Conservation (phyloP, 2,797 vertebrate genomes). For the Labroides dimidiatus region DNA sequence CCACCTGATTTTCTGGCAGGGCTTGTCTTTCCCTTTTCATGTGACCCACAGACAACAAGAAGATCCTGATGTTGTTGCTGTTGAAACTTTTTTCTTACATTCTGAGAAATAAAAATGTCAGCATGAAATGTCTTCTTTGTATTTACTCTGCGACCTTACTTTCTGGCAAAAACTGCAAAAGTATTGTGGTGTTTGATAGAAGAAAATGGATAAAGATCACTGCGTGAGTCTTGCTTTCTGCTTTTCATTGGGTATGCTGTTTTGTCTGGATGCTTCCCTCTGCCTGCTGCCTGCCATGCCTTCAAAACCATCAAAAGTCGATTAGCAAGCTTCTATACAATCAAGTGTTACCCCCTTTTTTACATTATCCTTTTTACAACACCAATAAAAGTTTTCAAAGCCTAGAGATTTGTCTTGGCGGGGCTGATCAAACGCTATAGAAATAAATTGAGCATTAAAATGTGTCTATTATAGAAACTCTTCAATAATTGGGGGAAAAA, state of each 20-base stretch:
- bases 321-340: conserved; percentile 13
- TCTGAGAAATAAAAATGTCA: conserved; percentile 3
- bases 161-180: conserved; percentile 3
- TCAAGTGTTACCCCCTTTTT: not conserved
- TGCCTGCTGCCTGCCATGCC: too few relatives aligned
- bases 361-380: too few relatives aligned
- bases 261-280: conserved; percentile 9
- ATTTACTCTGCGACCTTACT: conserved; percentile 16
- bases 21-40: too few relatives aligned
- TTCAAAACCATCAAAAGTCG: conserved; percentile 24
- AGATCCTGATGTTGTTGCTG: not conserved
- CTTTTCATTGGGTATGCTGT: conserved; percentile 25
- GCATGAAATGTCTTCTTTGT: not conserved
- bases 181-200: not conserved
- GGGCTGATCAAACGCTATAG: too few relatives aligned
- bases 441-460: too few relatives aligned
- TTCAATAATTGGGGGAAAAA: too few relatives aligned
- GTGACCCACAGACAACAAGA: too few relatives aligned
- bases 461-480: too few relatives aligned
- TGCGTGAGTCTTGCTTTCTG: conserved; percentile 11
- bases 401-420: too few relatives aligned
- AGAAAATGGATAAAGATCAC: conserved; percentile 23
- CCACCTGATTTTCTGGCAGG: too few relatives aligned
- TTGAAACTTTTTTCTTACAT: conserved; percentile 18
- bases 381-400: too few relatives aligned